Conservation (phyloP, 2,113 vertebrate species). For the crab-eating macaque (Macaca fascicularis) region T2T-MFA8v1.1 NC_088386.1:67935501-67936000, state of each 20-base stretch:
- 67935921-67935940: neutral
- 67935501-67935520: neutral
- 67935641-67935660: neutral
- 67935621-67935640: neutral
- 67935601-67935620: neutral
- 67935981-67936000: too few species aligned
- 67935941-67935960: neutral
- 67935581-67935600: neutral
- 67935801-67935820: neutral
- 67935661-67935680: neutral
- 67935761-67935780: neutral
- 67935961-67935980: rapidly evolving
- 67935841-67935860: neutral
- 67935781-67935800: constrained; percentile 36
- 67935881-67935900: too few species aligned
- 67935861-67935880: neutral
- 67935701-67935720: neutral
- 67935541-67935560: neutral
- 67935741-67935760: neutral
- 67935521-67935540: neutral
- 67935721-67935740: neutral
- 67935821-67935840: neutral
- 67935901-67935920: too few species aligned
- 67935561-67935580: neutral
- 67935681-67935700: neutral